phyloP scores from a whole-genome alignment of 2,797 vertebrate species.

The Lateolabrax maculatus region DNA sequence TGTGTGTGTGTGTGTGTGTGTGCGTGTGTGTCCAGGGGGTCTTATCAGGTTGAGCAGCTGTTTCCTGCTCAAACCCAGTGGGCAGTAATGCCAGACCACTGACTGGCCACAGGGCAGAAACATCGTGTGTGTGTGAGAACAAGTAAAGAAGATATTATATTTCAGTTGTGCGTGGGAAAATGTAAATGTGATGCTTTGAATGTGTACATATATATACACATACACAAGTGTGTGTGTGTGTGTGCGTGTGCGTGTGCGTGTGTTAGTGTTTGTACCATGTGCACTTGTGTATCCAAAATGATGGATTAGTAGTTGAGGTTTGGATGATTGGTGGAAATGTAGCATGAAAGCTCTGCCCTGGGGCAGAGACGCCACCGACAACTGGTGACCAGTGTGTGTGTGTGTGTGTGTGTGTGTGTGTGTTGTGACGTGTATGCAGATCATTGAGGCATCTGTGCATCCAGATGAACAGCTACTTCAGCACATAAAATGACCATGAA shows the following conservation, averaged over 20 bases:
- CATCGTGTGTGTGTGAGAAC: slow-evolving; percentile 4
- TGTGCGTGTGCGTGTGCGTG: not conserved
- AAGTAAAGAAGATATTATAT: slow-evolving; percentile 18
- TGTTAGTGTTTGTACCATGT: slow-evolving; percentile 14
- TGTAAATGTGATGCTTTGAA: slow-evolving; percentile 13
- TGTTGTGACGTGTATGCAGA: not conserved
- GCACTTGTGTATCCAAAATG: slow-evolving; percentile 53
- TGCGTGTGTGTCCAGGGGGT: slow-evolving; percentile 36
- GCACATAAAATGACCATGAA: slow-evolving; percentile 20
- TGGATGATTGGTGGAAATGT: slow-evolving; percentile 72
- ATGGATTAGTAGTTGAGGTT: slow-evolving; percentile 68
- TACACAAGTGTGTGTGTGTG: not conserved
- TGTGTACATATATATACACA: no score
- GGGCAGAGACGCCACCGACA: slow-evolving; percentile 50
- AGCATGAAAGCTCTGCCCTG: slow-evolving; percentile 71
- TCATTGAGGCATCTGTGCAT: slow-evolving; percentile 44
- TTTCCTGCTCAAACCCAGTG: slow-evolving; percentile 65
- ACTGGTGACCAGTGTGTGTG: slow-evolving; percentile 45
- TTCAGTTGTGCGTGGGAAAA: not conserved
- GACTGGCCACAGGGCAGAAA: slow-evolving; percentile 38
- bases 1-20: slow-evolving; percentile 15
- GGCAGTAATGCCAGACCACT: slow-evolving; percentile 51
- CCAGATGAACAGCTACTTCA: slow-evolving; percentile 30
- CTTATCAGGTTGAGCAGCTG: slow-evolving; percentile 73
- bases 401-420: slow-evolving; percentile 33